These are phyloP conservation scores for Deroplatys truncata DNA, from an alignment of 2,888 invertebrate species.

Conservation along the genomic window DNA sequence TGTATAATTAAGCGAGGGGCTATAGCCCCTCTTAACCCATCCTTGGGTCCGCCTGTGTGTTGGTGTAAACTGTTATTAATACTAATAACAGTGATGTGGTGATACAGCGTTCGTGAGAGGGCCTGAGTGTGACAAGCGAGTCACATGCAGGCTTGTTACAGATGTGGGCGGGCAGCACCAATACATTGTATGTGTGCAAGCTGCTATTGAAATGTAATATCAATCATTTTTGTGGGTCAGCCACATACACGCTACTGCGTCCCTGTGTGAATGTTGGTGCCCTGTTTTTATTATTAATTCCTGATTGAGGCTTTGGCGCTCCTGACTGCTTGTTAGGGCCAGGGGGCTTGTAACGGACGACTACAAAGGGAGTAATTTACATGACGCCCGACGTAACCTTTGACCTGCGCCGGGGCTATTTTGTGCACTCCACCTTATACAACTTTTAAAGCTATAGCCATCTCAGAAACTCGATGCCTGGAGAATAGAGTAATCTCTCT, in stretches of 20 bases:
- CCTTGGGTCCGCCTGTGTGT: too few relatives aligned
- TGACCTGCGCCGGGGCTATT: not conserved
- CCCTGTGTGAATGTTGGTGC: not conserved
- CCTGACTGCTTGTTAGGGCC: not conserved
- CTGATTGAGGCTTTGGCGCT: not conserved
- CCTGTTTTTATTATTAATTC: not conserved
- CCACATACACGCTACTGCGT: not conserved
- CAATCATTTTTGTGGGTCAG: not conserved
- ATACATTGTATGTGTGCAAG: not conserved
- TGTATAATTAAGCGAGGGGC: too few relatives aligned
- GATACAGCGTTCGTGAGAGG: too few relatives aligned
- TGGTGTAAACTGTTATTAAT: too few relatives aligned
- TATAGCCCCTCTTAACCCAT: too few relatives aligned
- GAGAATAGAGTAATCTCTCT: too few relatives aligned
- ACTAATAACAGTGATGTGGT: too few relatives aligned
- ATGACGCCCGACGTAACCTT: not conserved
- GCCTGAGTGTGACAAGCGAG: not conserved
- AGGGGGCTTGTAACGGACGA: not conserved
- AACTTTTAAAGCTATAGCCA: too few relatives aligned
- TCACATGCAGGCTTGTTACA: not conserved
- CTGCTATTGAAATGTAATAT: slow-evolving; percentile 2
- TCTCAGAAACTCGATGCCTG: too few relatives aligned
- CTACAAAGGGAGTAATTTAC: not conserved
- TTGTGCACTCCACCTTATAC: too few relatives aligned
- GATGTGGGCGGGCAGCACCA: not conserved